Conservation (phyloP, 2,113 vertebrate species). For the Romanogobio albipinnatus region DNA sequence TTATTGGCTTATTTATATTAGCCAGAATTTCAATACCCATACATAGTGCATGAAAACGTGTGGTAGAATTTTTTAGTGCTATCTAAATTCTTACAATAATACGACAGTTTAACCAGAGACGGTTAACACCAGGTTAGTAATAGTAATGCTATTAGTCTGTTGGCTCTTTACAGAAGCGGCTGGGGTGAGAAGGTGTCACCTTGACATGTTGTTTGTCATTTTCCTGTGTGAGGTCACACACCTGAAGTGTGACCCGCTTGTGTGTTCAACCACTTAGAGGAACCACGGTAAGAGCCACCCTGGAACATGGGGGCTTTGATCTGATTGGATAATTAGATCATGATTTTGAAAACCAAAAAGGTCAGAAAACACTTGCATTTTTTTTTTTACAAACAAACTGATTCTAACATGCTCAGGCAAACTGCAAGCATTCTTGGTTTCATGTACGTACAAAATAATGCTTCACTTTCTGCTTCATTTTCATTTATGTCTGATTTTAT, state of each 20-base stretch:
- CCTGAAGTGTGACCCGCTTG: slow-evolving; percentile 27
- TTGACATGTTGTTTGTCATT: slow-evolving; percentile 20
- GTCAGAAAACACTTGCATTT: neutral
- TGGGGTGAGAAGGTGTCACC: slow-evolving; percentile 13
- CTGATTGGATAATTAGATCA: slow-evolving; percentile 41
- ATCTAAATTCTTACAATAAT: neutral
- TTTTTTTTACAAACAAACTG: neutral
- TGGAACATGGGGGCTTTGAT: slow-evolving; percentile 18
- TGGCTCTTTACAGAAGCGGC: neutral
- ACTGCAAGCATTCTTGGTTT: slow-evolving; percentile 1
- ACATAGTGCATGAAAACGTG: neutral
- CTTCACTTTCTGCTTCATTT: neutral
- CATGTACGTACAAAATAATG: neutral
- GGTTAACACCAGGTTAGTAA: slow-evolving; percentile 10
- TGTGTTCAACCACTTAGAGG: slow-evolving; percentile 19
- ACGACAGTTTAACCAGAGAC: neutral
- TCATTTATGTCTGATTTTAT: slow-evolving; percentile 22
- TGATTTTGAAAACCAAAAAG: slow-evolving; percentile 3
- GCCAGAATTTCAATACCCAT: no score
- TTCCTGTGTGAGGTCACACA: slow-evolving; percentile 31
- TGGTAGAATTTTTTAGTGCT: neutral
- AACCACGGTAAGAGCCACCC: neutral
- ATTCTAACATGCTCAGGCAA: neutral
- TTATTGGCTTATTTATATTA: no score
- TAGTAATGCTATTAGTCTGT: slow-evolving; percentile 48